Evolutionary conservation across 2,888 invertebrate species (phyloP).

Genomic region (Cryptophagus acutangulus): DNA sequence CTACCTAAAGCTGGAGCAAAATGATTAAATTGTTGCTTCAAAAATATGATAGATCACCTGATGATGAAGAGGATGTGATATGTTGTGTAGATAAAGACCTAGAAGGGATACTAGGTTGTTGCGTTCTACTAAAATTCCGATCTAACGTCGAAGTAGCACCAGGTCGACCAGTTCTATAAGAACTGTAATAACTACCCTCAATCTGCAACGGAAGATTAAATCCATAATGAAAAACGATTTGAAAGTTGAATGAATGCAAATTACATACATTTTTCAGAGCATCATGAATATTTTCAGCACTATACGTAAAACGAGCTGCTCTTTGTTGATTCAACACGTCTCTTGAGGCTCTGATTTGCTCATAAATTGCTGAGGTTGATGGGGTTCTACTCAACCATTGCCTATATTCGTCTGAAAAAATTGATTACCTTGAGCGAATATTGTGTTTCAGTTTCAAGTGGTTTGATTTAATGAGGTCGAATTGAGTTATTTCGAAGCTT

Average conservation of each 20-base stretch:
- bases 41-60: conserved; percentile 7
- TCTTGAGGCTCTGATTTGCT: conserved; percentile 78
- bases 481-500: no score
- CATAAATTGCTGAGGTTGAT: conserved; percentile 89
- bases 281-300: conserved; percentile 87
- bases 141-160: conserved; percentile 66
- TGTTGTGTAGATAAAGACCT: conserved; percentile 72
- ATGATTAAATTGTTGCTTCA: conserved; percentile 18
- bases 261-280: conserved; percentile 79
- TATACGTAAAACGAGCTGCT: conserved; percentile 76
- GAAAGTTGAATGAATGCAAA: conserved; percentile 1
- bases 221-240: background rate
- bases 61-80: conserved; percentile 49
- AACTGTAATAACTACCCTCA: conserved; percentile 49
- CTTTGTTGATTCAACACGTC: conserved; percentile 65
- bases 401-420: conserved; percentile 88
- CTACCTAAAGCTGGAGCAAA: conserved; percentile 41
- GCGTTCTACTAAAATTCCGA: conserved; percentile 56
- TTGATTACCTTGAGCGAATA: conserved; percentile 40
- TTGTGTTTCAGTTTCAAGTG: no score
- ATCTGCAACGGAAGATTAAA: conserved; percentile 31
- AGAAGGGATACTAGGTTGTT: conserved; percentile 61
- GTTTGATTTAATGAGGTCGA: no score
- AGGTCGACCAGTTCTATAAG: conserved; percentile 62
- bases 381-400: conserved; percentile 89